phyloP scores from a whole-genome alignment of 2,888 invertebrate species.

The Blastobasis adustella region DNA sequence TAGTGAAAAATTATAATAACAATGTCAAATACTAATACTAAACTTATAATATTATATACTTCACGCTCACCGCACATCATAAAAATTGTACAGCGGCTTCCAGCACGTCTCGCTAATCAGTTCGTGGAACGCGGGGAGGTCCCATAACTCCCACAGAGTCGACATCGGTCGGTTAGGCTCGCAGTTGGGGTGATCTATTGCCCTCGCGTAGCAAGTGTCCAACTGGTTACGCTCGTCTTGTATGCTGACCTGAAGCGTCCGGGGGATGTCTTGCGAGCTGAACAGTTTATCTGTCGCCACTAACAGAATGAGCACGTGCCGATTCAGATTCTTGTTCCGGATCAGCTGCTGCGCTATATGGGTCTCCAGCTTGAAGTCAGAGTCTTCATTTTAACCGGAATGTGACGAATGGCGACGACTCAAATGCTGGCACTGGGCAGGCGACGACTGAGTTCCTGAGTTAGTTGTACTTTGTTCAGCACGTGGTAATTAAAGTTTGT shows the following conservation, averaged over 20 bases:
- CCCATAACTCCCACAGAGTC: slow-evolving; percentile 15
- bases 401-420: no score
- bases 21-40: no score
- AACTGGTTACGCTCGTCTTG: slow-evolving; percentile 4
- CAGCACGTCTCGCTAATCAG: slow-evolving; percentile 13
- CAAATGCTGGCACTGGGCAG: no score
- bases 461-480: no score
- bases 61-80: slow-evolving; percentile 5
- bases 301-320: background rate
- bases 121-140: slow-evolving; percentile 13
- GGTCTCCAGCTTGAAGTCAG: slow-evolving; percentile 5
- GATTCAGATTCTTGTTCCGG: background rate
- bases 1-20: no score
- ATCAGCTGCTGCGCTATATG: background rate
- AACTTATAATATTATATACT: no score
- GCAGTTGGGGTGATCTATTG: slow-evolving; percentile 11
- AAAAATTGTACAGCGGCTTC: slow-evolving; percentile 1
- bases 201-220: slow-evolving; percentile 9
- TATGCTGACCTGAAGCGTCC: background rate
- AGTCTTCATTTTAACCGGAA: slow-evolving; percentile 6
- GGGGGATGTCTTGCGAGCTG: background rate
- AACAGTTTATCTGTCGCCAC: background rate
- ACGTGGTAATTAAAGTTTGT: no score
- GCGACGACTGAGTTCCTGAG: no score
- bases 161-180: background rate